These are phyloP conservation scores for Acanthaster planci DNA, from an alignment of 35 echinoderm and acorn worm species.

Conservation along the genomic window DNA sequence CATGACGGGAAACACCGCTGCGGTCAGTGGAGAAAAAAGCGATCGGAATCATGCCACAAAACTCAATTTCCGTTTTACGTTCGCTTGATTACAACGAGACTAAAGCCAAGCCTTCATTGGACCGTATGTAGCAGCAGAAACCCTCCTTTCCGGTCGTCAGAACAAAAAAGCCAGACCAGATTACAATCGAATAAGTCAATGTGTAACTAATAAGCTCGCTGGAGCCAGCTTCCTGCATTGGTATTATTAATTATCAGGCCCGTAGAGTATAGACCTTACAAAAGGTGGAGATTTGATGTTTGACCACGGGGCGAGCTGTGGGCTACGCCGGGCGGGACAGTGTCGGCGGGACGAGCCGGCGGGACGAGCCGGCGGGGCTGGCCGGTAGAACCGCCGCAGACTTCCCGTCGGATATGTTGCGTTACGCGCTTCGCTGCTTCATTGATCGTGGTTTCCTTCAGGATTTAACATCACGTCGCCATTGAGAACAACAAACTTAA, in stretches of 20 bases:
- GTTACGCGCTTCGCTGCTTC: constrained; percentile 8
- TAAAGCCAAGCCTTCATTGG: constrained; percentile 1
- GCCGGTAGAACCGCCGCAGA: too few relatives aligned
- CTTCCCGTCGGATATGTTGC: neutral
- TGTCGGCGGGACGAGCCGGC: constrained; percentile 3
- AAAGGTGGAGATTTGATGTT: neutral
- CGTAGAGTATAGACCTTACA: too few relatives aligned
- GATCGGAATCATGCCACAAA: neutral
- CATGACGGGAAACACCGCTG: neutral
- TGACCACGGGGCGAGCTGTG: constrained; percentile 2
- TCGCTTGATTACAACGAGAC: constrained; percentile 9
- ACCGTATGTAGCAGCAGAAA: neutral
- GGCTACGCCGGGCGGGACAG: too few relatives aligned
- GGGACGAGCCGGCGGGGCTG: neutral
- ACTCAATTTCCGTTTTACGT: constrained; percentile 29
- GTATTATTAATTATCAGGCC: neutral
- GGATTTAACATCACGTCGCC: too few relatives aligned
- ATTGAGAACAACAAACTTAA: too few relatives aligned
- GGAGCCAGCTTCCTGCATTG: constrained; percentile 23
- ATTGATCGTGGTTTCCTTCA: too few relatives aligned
- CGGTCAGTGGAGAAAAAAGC: neutral
- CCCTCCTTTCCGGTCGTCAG: constrained; percentile 19
- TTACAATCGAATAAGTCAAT: constrained; percentile 34
- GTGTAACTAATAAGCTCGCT: neutral
- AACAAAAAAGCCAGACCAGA: constrained; percentile 1